Evolutionary conservation across 2,888 invertebrate genomes (phyloP).

Genomic region (Drosophila mimica): DNA sequence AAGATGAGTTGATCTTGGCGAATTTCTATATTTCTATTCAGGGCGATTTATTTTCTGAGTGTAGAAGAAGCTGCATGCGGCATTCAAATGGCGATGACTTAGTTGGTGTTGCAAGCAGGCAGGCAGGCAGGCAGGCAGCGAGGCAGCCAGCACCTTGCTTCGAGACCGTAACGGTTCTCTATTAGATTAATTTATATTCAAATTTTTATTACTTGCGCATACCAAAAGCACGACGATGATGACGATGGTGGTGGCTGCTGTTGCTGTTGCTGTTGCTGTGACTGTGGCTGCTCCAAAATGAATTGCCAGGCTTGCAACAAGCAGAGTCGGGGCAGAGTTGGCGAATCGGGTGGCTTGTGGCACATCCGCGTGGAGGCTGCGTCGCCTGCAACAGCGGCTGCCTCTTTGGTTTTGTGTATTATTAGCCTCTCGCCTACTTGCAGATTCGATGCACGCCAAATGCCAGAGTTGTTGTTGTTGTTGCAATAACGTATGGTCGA

Average conservation of each 20-base stretch:
- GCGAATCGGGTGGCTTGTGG: conserved; percentile 28
- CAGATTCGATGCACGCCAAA: conserved; percentile 83
- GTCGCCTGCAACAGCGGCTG: conserved; percentile 12
- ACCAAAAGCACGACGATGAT: conserved; percentile 54
- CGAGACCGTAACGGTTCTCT: conserved; percentile 80
- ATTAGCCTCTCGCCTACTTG: conserved; percentile 82
- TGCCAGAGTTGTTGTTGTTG: conserved; percentile 37
- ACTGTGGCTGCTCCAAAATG: conserved; percentile 74
- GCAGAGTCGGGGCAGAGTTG: neutral
- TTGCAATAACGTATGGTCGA: conserved; percentile 77
- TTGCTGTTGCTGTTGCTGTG: neutral
- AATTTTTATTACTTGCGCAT: conserved; percentile 83
- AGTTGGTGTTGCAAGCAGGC: conserved; percentile 66
- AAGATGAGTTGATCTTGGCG: neutral
- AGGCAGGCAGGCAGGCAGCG: conserved; percentile 19
- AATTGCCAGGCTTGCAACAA: conserved; percentile 58
- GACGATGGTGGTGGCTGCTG: conserved; percentile 23
- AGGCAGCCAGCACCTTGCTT: conserved; percentile 71
- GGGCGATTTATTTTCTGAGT: neutral
- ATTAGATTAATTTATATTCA: conserved; percentile 84
- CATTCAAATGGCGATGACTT: conserved; percentile 72
- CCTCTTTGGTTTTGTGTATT: conserved; percentile 66
- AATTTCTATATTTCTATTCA: neutral
- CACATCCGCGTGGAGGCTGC: conserved; percentile 56
- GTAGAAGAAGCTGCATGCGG: conserved; percentile 49